Evolutionary conservation across 1,140 invertebrate genomes (phyloP), one percentile per base, ranked within the genome.

Genomic region (Formica selysi): DNA sequence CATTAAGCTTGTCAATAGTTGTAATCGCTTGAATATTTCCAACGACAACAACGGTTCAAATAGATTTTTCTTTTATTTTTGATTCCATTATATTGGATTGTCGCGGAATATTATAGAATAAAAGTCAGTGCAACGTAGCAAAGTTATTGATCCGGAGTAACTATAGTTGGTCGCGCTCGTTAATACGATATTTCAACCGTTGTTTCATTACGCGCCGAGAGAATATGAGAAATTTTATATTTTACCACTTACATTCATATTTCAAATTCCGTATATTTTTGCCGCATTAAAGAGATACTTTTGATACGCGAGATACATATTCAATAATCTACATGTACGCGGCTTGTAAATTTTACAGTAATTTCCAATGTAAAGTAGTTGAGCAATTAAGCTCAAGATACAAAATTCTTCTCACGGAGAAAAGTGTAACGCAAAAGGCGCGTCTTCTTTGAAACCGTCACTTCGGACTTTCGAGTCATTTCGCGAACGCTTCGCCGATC

Each of bases 111-210:
- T 59, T 44, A 26, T 16, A 19, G 16, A 59, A 6, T 38, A 44
- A 83, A 73, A 57, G 38, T 74, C 54, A 61, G n/a, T 8, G 64
- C 36, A 48, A 80, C 51, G 13, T 70, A 51, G 51, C 36, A 71
- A 57, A 68, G 62, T 80, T 80, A 83, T 83, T 36, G 68, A 74
- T 80, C 78, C 48, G 32, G n/a, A 29, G 16, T 70, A 80, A 70
- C 64, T 80, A 83, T 32, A n/a, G 38, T 81, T 29, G 26, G 19
- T 3, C 26, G 68, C 38, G 68, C 38, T 74, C 38, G 41, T 83
- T 74, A 83, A 62, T 83, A 26, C 19, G 38, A 74, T 83, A 73
- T 81, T 81, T 73, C 38, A 48, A 26, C 8, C 36, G 29, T 38
- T 83, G 26, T 74, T 74, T 83, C 4, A 29, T 80, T 80, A n/a